Conservation (phyloP, 2,797 vertebrate species). For the Gorsachius magnificus region DNA sequence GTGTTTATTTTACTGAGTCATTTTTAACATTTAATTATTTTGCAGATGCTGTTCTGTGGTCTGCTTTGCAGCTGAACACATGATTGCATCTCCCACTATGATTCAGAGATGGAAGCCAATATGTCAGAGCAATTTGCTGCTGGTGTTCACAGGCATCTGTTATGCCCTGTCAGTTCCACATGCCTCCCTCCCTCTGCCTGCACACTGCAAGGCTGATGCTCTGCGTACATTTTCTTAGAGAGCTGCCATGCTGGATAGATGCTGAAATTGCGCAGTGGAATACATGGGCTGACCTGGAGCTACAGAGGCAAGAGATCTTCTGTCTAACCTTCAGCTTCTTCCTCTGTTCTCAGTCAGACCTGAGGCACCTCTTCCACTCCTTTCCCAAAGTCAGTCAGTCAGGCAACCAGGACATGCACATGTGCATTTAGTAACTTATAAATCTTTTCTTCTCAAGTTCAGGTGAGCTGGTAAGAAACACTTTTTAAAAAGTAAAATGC, state of each 20-base stretch:
- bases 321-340: neutral
- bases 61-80: neutral
- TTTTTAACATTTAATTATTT: neutral
- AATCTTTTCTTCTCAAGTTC: neutral
- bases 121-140: neutral
- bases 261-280: neutral
- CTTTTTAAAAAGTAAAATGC: neutral
- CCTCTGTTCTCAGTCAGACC: neutral
- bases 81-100: neutral
- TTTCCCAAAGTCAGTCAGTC: neutral
- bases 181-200: neutral
- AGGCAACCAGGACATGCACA: neutral
- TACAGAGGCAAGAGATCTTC: neutral
- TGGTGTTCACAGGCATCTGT: neutral
- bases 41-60: neutral
- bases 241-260: neutral
- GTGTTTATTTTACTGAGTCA: neutral
- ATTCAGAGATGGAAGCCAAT: neutral
- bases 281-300: neutral
- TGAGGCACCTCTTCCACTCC: neutral
- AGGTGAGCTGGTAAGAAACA: neutral
- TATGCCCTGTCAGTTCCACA: fast-evolving
- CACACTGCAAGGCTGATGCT: neutral
- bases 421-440: neutral
- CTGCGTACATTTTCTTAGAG: neutral